A percentile compares a stretch with the other conserved stretches of the same genome.
Conservation (phyloP, 2,113 vertebrate species). For the Hyperoodon ampullatus region DNA sequence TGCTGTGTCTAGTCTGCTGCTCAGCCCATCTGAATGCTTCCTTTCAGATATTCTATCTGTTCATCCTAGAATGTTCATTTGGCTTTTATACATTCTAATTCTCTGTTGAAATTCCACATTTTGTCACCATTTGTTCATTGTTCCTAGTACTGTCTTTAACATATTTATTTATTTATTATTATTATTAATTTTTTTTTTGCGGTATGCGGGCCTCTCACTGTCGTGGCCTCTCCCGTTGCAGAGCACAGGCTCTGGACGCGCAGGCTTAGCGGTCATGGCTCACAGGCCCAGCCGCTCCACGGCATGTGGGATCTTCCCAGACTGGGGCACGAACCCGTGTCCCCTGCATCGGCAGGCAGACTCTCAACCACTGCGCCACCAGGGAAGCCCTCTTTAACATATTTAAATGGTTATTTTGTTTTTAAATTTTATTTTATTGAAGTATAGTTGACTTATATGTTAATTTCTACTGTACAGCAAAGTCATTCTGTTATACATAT, state of each 20-base stretch:
- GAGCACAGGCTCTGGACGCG: too few relatives aligned
- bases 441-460: not conserved
- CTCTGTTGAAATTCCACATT: not conserved
- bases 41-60: not conserved
- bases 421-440: not conserved
- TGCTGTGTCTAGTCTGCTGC: not conserved
- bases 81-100: not conserved
- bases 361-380: too few relatives aligned
- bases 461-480: not conserved
- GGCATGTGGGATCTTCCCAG: too few relatives aligned
- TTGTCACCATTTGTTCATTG: not conserved
- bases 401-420: not conserved
- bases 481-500: not conserved
- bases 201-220: too few relatives aligned
- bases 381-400: not conserved
- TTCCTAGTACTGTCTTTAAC: not conserved
- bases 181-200: too few relatives aligned
- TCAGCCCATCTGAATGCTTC: not conserved
- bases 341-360: too few relatives aligned
- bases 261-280: too few relatives aligned
- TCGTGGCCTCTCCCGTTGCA: too few relatives aligned
- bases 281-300: too few relatives aligned
- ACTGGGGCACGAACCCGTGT: too few relatives aligned
- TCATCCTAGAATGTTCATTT: not conserved
- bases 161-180: not conserved